Percentiles rank a stretch among this genome's conserved stretches.
phyloP scores from a whole-genome alignment of 2,113 vertebrate genomes.

The Sturnira hondurensis region DNA sequence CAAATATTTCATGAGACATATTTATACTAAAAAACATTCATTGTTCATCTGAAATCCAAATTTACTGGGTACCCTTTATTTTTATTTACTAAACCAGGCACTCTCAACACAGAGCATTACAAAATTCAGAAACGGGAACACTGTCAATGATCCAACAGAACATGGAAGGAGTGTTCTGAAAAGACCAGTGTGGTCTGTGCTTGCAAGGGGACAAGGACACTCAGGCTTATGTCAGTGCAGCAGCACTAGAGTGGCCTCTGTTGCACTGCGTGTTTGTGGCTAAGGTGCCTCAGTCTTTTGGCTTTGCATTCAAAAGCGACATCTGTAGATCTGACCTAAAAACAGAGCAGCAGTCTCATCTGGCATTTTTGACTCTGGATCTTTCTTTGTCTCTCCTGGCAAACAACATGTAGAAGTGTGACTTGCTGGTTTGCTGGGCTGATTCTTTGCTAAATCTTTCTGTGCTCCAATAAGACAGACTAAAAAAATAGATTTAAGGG shows the following conservation, averaged over 20 bases:
- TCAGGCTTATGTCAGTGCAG: background rate
- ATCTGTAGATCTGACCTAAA: background rate
- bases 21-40: background rate
- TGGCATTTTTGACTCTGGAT: background rate
- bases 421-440: background rate
- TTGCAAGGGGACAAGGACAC: background rate
- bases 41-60: background rate
- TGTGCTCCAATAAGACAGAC: background rate
- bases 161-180: conserved; percentile 47
- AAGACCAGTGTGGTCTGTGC: background rate
- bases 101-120: background rate
- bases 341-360: background rate
- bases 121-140: background rate
- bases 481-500: background rate
- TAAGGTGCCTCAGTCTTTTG: background rate
- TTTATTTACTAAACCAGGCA: background rate
- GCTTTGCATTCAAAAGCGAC: background rate
- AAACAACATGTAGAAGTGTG: background rate
- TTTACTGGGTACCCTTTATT: background rate
- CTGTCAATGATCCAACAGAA: conserved; percentile 38
- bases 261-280: background rate
- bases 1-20: background rate
- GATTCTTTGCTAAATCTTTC: background rate
- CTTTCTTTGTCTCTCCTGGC: background rate
- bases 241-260: background rate